Base-by-base conservation (phyloP, 2,113 vertebrate genomes). In the Ictidomys tridecemlineatus region DNA sequence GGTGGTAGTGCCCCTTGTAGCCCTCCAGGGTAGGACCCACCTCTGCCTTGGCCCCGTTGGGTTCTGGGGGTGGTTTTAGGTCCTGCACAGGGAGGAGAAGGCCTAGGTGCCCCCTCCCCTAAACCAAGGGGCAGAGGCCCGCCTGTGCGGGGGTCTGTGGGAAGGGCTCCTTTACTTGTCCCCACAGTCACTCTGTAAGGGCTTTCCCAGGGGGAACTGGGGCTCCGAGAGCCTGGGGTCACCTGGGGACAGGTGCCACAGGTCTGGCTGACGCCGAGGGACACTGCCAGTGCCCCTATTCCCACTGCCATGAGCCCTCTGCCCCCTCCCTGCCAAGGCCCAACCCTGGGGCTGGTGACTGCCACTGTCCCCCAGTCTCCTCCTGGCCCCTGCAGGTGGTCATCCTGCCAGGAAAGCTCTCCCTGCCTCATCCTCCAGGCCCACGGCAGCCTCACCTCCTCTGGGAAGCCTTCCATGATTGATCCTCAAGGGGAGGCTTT, bases 191-290 rank as follows among this genome's bases (percentile, higher is more conserved):
- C 20, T 53, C 48, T 28, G 5, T 13, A 20, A 20, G 14, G 11
- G 24, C 56, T 17, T 26, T 1, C 39, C 7, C 4, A 83, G 2
- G 0, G 48, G 24, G n/a, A 37, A 65, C 56, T 0, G 12, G 17
- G 17, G 3, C 70, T 37, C 77, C 14, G 17, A 85, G 51, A 53
- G 39, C 30, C 89, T 0, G 0, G 30, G n/a, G 80, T 37, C 48
- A 69, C 76, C 7, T 51, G 48, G 26, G 73, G 74, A 42, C n/a
- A 34, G 42, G 48, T 12, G 8, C 48, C 39, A 14, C 42, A 53
- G 53, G 53, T 53, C 53, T 53, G 53, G 53, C 14, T 53, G 53
- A 53, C 16, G 2, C 53, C 53, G 14, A 14, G 14, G 16, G 53
- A 53, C 53, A 5, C 53, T 17, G 53, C 53, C 53, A 53, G 56